Evolutionary conservation across 2,113 vertebrate genomes (phyloP).

Genomic region (Phoxinus phoxinus): DNA sequence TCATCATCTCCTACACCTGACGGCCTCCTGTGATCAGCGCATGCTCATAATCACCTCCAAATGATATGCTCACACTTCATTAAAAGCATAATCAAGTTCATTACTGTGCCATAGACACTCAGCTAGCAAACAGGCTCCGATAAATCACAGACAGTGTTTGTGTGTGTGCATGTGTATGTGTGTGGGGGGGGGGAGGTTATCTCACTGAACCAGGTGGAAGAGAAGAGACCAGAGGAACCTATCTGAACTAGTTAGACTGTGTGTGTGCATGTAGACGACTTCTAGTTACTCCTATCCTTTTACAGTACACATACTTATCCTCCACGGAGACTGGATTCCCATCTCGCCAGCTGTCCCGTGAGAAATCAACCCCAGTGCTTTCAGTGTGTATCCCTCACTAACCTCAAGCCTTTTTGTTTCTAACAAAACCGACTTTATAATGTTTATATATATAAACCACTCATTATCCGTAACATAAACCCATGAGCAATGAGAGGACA

Average conservation of each 20-base stretch:
- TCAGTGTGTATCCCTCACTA: not conserved
- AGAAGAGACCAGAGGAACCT: not conserved
- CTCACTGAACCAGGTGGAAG: constrained; percentile 70
- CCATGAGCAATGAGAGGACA: not conserved
- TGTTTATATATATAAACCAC: no score
- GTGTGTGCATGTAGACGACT: not conserved
- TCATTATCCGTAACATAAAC: not conserved
- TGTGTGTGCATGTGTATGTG: constrained; percentile 60
- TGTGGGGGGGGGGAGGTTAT: constrained; percentile 68
- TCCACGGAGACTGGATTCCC: not conserved
- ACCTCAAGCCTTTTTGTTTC: not conserved
- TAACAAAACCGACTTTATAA: not conserved
- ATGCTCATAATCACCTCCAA: constrained; percentile 70
- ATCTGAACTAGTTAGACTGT: not conserved
- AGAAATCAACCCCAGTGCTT: not conserved
- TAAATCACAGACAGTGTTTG: constrained; percentile 75
- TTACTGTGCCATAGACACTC: constrained; percentile 80
- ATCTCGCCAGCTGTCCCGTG: not conserved
- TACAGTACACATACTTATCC: not conserved
- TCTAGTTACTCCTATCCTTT: not conserved
- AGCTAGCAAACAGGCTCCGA: constrained; percentile 77
- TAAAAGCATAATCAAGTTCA: constrained; percentile 83
- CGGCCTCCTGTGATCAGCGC: constrained; percentile 39
- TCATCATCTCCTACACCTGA: constrained; percentile 35
- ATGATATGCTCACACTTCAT: constrained; percentile 80